Conservation (phyloP, 2,113 vertebrate species). For the Microtus oregoni region DNA sequence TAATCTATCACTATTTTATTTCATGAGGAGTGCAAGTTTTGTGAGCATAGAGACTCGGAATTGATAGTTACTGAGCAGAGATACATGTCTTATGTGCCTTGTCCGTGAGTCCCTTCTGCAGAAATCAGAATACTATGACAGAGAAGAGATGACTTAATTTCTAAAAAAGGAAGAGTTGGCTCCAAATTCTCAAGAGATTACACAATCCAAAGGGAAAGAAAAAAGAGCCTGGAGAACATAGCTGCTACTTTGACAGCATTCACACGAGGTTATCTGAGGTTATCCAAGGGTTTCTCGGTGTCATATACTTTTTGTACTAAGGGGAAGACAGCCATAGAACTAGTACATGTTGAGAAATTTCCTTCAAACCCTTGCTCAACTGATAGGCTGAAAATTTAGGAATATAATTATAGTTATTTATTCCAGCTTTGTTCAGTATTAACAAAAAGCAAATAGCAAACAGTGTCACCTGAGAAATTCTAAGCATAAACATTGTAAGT, state of each 20-base stretch:
- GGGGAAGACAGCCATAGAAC: neutral
- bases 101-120: neutral
- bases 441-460: conserved; percentile 37
- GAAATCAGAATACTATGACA: neutral
- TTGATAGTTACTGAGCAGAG: neutral
- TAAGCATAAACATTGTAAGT: neutral
- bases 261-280: neutral
- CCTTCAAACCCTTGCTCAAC: conserved; percentile 2
- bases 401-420: neutral
- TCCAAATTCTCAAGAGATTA: neutral
- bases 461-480: neutral
- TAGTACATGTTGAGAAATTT: neutral
- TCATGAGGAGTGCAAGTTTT: neutral
- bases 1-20: neutral
- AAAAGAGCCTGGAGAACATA: neutral
- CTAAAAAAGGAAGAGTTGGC: neutral
- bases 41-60: neutral
- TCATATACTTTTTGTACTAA: neutral
- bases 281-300: neutral
- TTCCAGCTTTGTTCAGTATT: neutral
- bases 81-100: neutral
- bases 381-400: neutral
- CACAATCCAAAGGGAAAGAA: conserved; percentile 4
- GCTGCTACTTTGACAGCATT: neutral
- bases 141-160: neutral